These are phyloP conservation scores for Mesoclemmys tuberculata DNA, from an alignment of 2,113 vertebrate species.

Conservation along the genomic window DNA sequence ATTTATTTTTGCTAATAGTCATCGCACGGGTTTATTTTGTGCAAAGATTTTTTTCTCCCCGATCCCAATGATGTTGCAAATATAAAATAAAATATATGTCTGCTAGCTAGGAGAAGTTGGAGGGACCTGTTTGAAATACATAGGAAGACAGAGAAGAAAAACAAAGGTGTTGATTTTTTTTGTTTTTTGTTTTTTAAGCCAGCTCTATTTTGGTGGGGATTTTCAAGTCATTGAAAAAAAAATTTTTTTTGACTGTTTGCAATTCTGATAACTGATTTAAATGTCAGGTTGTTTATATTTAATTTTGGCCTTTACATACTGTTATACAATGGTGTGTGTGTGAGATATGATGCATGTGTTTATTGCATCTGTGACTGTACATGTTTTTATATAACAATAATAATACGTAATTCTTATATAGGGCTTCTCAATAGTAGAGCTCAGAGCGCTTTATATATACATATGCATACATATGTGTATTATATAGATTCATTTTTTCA, in stretches of 20 bases:
- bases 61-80: background rate
- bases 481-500: background rate
- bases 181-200: background rate
- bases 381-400: background rate
- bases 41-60: background rate
- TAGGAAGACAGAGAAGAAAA: background rate
- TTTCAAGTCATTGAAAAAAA: background rate
- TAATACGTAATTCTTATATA: background rate
- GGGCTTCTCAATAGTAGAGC: background rate
- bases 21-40: background rate
- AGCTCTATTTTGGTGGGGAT: background rate
- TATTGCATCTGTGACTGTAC: background rate
- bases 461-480: background rate
- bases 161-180: background rate
- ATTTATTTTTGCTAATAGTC: background rate
- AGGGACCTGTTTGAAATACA: background rate
- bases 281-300: background rate
- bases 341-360: background rate
- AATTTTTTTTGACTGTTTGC: background rate
- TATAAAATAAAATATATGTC: background rate
- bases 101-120: background rate
- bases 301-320: background rate
- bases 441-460: background rate
- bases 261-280: background rate
- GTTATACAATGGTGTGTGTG: background rate